Conservation (phyloP, 2,888 invertebrate genomes). For the Lepidocyrtinus sp. region DNA sequence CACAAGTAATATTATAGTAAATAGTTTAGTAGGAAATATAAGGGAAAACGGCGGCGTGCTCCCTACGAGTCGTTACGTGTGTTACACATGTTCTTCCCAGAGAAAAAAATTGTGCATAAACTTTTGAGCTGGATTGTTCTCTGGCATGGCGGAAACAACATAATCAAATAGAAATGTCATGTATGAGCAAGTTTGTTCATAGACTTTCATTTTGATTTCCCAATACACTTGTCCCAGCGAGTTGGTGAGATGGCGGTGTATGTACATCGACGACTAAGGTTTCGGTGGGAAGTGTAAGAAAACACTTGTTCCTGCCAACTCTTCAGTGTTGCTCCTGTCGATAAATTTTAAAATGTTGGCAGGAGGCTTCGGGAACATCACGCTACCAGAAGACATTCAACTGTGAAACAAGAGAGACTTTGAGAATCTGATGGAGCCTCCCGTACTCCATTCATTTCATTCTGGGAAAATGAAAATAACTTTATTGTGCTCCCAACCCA, state of each 20-base stretch:
- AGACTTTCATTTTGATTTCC: conserved; percentile 44
- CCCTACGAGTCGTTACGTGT: neutral
- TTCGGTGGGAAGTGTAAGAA: neutral
- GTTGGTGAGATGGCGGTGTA: neutral
- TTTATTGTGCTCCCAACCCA: conserved; percentile 2
- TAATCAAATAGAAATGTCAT: conserved; percentile 23
- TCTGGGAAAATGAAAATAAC: neutral
- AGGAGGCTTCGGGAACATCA: neutral
- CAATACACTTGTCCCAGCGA: conserved; percentile 19
- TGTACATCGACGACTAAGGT: neutral
- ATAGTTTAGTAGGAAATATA: neutral
- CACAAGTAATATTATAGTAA: conserved; percentile 41
- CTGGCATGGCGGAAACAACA: neutral
- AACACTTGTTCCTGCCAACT: conserved; percentile 14
- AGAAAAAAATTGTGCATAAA: neutral
- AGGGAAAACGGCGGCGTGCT: neutral
- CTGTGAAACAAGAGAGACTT: neutral
- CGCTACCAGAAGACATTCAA: neutral
- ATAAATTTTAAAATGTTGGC: conserved; percentile 18
- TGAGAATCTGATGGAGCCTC: neutral
- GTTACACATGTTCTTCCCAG: neutral
- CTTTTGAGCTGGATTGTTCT: neutral
- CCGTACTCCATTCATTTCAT: neutral
- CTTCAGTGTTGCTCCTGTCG: neutral
- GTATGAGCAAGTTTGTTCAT: conserved; percentile 22